These are phyloP conservation scores for Sesia bembeciformis DNA, from an alignment of 2,888 invertebrate species.

Conservation along the genomic window DNA sequence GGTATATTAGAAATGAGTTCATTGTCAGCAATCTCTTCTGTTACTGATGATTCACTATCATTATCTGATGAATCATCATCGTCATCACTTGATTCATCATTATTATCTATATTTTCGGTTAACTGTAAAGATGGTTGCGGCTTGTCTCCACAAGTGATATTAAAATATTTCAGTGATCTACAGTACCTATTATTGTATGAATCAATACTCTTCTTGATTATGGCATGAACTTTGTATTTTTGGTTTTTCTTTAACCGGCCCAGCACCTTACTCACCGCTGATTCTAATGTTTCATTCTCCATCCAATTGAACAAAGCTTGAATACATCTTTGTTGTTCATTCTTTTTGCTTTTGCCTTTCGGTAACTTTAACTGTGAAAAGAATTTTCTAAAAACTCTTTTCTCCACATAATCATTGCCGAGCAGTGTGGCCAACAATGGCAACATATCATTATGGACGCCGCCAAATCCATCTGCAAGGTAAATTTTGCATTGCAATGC, in stretches of 20 bases:
- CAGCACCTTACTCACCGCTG: slow-evolving; percentile 80
- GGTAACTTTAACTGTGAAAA: slow-evolving; percentile 77
- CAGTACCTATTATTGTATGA: slow-evolving; percentile 77
- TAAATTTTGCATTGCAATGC: slow-evolving; percentile 82
- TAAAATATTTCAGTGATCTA: slow-evolving; percentile 75
- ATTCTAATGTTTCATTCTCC: slow-evolving; percentile 78
- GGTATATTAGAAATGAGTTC: slow-evolving; percentile 48
- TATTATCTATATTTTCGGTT: slow-evolving; percentile 9
- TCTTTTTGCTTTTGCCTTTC: slow-evolving; percentile 66
- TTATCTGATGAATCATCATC: slow-evolving; percentile 7
- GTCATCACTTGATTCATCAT: slow-evolving; percentile 21
- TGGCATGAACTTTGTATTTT: slow-evolving; percentile 64
- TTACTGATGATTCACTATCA: slow-evolving; percentile 12
- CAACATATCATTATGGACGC: slow-evolving; percentile 78
- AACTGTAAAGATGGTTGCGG: slow-evolving; percentile 3
- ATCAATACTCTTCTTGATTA: slow-evolving; percentile 77
- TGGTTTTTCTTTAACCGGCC: slow-evolving; percentile 73
- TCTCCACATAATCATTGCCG: slow-evolving; percentile 91
- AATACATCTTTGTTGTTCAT: slow-evolving; percentile 80
- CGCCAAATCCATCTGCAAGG: slow-evolving; percentile 78
- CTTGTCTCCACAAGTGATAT: slow-evolving; percentile 14
- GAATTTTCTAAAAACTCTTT: slow-evolving; percentile 79
- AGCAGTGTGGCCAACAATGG: slow-evolving; percentile 87
- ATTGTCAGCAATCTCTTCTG: neutral
- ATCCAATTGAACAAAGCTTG: slow-evolving; percentile 84